Conservation (phyloP, 2,888 invertebrate genomes). For the Heteropelma amictum region DNA sequence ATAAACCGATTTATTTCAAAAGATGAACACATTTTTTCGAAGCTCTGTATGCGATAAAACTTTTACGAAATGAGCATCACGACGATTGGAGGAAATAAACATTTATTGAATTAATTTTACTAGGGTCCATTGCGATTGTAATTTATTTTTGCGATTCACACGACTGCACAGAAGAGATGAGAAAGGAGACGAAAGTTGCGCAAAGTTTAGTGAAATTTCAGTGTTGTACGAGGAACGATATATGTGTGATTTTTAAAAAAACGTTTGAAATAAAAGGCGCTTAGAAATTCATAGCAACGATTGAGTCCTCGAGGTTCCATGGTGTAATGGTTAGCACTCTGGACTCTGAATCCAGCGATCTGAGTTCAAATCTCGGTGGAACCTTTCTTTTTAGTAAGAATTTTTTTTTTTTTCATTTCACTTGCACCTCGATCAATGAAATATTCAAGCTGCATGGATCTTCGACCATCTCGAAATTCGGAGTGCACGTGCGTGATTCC, state of each 20-base stretch:
- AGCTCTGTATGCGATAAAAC: too few relatives aligned
- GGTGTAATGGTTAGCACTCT: conserved; percentile 89
- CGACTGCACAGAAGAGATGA: too few relatives aligned
- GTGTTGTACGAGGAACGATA: too few relatives aligned
- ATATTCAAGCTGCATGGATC: conserved; percentile 23
- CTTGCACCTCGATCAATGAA: conserved; percentile 37
- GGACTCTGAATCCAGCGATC: conserved; percentile 90
- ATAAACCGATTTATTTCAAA: background rate
- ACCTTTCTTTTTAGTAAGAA: conserved; percentile 74
- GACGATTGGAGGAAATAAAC: too few relatives aligned
- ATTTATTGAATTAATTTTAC: too few relatives aligned
- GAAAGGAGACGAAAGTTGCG: too few relatives aligned
- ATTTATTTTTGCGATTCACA: too few relatives aligned
- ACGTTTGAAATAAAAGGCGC: background rate
- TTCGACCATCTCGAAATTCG: conserved; percentile 31
- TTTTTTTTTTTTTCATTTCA: background rate
- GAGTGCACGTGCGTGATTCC: conserved; percentile 49
- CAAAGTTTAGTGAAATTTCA: too few relatives aligned
- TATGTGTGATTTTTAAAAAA: too few relatives aligned
- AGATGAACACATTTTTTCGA: background rate
- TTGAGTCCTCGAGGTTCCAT: conserved; percentile 76
- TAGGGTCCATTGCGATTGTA: too few relatives aligned
- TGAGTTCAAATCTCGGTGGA: conserved; percentile 89
- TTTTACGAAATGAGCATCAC: too few relatives aligned
- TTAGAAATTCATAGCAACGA: background rate